phyloP scores from a whole-genome alignment of 2,113 vertebrate genomes.

The Aspidoscelis tigris region DNA sequence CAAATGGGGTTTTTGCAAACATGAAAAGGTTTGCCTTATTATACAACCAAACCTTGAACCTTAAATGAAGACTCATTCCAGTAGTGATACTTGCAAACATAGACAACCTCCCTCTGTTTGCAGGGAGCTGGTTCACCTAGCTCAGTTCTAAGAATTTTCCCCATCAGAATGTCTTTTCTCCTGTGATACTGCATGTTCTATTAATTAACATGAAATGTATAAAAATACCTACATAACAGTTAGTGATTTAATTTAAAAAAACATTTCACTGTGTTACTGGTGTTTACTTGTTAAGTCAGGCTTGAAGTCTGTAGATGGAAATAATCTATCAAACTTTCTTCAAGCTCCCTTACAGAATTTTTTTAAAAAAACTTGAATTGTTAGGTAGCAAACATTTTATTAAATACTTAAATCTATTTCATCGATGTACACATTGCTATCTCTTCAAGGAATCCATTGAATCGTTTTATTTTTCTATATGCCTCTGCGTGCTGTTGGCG shows the following conservation, averaged over 20 bases:
- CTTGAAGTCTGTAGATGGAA: conserved; percentile 9
- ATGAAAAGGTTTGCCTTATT: no score
- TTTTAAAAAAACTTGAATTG: neutral
- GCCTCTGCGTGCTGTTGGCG: conserved; percentile 63
- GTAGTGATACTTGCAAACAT: no score
- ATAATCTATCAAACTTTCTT: conserved; percentile 29
- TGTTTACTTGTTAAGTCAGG: neutral
- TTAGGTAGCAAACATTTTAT: conserved; percentile 23
- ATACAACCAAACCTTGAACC: no score
- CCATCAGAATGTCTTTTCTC: neutral
- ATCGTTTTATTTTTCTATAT: conserved; percentile 40
- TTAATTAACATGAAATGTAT: neutral
- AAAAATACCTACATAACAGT: conserved; percentile 15
- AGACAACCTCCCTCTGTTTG: no score
- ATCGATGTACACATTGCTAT: conserved; percentile 5
- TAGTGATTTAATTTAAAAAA: neutral
- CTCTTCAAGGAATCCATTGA: conserved; percentile 53
- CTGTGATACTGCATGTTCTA: neutral
- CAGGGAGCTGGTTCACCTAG: no score
- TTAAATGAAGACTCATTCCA: no score
- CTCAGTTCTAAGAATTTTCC: neutral
- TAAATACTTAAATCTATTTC: conserved; percentile 7
- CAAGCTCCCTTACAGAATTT: neutral
- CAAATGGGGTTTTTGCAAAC: no score
- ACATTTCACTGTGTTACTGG: neutral